Base-by-base conservation (phyloP, 2,888 invertebrate species). In the Sesia apiformis region DNA sequence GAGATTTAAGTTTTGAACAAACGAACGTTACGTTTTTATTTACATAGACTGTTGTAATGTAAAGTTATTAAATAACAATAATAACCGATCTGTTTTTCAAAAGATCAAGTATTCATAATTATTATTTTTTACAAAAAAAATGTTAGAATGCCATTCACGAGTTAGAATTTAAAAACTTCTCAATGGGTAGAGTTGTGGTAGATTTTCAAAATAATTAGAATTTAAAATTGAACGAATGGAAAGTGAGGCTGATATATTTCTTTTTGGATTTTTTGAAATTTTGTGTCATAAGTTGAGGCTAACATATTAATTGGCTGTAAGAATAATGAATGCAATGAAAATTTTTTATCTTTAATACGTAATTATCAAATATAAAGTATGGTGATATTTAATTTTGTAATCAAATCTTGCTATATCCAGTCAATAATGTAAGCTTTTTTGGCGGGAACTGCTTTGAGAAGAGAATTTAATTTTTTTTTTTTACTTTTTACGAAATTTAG, bases 101-200 rank as follows among this genome's bases (percentile, higher is more conserved):
- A 23, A 23, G 23, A 23, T 23, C 23, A 23, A 23, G 2, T 23
- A 23, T 23, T n/a, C n/a, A n/a, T n/a, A n/a, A n/a, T n/a, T n/a
- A n/a, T n/a, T n/a, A n/a, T n/a, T n/a, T n/a, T n/a, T n/a, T 23
- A 23, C 23, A 23, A 23, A 23, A 23, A 23, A 23, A 23, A 23
- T 23, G 23, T 23, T 23, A 23, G 23, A 23, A n/a, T n/a, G n/a
- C n/a, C n/a, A n/a, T 23, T 23, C 23, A 23, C 23, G 23, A 2
- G 5, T 67, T 70, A 70, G 69, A 69, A 68, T 69, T 72, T 67
- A 58, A 61, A 68, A 70, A 76, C 74, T 71, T 80, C 79, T 80
- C 78, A 61, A 62, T 74, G 74, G 73, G 57, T 77, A 78, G 76
- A 23, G 50, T 41, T 52, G 58, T 72, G 66, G 74, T 76, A 75